These are phyloP conservation scores for Ginglymostoma cirratum DNA, from an alignment of 2,113 vertebrate genomes.

Conservation along the genomic window DNA sequence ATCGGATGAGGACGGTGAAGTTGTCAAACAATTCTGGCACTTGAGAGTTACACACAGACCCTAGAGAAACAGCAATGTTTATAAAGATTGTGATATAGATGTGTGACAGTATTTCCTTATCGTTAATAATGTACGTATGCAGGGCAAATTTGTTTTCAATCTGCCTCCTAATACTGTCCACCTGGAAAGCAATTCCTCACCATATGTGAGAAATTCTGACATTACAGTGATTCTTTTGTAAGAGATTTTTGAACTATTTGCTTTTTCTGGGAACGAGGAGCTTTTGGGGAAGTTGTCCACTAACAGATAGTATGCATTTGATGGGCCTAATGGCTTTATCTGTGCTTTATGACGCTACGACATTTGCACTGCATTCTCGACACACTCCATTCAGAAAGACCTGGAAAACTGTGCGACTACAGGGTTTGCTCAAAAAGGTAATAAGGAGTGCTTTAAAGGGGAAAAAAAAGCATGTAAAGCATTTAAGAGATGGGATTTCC, in stretches of 20 bases:
- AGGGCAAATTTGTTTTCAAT: not conserved
- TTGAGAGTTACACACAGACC: not conserved
- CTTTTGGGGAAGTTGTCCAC: too few species aligned
- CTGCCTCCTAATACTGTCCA: not conserved
- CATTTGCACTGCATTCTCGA: too few species aligned
- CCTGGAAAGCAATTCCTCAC: not conserved
- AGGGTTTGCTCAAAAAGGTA: too few species aligned
- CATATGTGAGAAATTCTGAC: not conserved
- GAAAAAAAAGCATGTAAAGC: too few species aligned
- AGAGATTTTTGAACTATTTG: not conserved
- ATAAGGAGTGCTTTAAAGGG: too few species aligned
- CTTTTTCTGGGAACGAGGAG: not conserved
- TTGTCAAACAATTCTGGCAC: not conserved
- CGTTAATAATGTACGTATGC: not conserved
- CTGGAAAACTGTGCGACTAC: too few species aligned
- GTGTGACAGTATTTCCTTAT: not conserved
- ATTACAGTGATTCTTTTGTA: not conserved
- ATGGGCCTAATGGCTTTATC: too few species aligned
- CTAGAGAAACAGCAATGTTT: not conserved
- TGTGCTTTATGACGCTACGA: too few species aligned
- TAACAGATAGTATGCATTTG: too few species aligned
- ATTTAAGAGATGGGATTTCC: too few species aligned
- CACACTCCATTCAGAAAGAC: too few species aligned
- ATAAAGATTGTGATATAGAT: not conserved
- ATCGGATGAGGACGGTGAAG: not conserved